Conservation (phyloP, 2,888 invertebrate genomes). For the Hedya salicella region DNA sequence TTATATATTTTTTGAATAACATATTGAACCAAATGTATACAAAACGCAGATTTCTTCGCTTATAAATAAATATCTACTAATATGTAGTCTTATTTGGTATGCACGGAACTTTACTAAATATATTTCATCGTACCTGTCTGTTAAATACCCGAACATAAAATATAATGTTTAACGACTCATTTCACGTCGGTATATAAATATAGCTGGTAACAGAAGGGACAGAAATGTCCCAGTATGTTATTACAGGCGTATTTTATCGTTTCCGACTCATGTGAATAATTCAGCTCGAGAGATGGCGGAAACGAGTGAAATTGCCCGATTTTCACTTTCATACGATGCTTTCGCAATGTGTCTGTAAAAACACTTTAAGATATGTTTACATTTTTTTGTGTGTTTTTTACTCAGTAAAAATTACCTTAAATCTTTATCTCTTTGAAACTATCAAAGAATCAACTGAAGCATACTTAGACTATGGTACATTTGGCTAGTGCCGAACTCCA, state of each 20-base stretch:
- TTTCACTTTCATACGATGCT: conserved; percentile 4
- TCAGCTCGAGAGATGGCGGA: conserved; percentile 26
- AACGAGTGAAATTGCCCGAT: conserved; percentile 10
- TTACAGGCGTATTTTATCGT: conserved; percentile 24
- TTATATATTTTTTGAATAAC: no score
- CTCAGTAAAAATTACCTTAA: not conserved
- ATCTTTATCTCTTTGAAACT: no score
- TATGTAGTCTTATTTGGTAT: no score
- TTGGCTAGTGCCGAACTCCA: no score
- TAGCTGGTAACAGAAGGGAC: not conserved
- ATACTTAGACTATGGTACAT: no score
- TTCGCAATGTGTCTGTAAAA: not conserved
- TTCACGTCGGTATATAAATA: conserved; percentile 1
- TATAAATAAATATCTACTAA: no score
- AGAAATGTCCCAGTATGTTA: conserved; percentile 21
- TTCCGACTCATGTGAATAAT: conserved; percentile 34
- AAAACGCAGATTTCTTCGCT: no score
- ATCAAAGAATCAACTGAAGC: no score
- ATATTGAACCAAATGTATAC: no score
- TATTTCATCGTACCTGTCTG: no score
- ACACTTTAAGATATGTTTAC: not conserved
- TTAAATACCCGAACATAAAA: no score
- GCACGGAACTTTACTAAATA: no score
- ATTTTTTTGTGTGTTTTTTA: not conserved
- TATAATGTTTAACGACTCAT: not conserved